Evolutionary conservation across 2,113 vertebrate genomes (phyloP).

Genomic region (Helogale parvula): DNA sequence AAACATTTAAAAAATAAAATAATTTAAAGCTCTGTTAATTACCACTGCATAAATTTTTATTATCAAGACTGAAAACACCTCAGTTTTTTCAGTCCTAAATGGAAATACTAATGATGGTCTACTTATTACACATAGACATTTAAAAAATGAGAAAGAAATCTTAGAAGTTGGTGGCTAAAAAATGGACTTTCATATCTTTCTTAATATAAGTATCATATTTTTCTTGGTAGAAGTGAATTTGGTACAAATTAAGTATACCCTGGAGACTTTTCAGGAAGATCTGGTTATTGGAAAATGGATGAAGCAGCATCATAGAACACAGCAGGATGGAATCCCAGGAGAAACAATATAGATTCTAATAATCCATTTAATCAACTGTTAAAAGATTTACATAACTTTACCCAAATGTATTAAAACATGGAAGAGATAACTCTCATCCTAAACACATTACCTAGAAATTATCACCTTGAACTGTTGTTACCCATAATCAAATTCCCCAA

Average conservation of each 20-base stretch:
- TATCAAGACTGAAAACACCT: neutral
- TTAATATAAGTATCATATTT: neutral
- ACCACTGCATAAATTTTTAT: neutral
- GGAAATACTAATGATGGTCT: neutral
- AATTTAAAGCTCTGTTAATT: neutral
- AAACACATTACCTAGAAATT: neutral
- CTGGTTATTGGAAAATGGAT: neutral
- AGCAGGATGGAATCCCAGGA: neutral
- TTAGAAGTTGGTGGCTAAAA: neutral
- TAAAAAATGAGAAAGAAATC: slow-evolving; percentile 19
- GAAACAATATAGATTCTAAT: neutral
- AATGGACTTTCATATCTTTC: neutral
- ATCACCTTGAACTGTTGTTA: neutral
- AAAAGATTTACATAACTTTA: neutral
- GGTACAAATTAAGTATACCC: neutral
- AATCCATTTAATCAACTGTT: neutral
- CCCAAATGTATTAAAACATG: neutral
- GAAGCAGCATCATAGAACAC: neutral
- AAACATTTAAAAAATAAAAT: too few species aligned
- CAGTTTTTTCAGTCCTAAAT: neutral
- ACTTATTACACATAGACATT: neutral
- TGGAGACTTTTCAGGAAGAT: neutral
- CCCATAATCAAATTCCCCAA: neutral
- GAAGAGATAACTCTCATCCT: neutral
- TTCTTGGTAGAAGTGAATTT: neutral